These are phyloP conservation scores for Prunella fulvescens DNA, from an alignment of 2,113 vertebrate species.

Conservation along the genomic window DNA sequence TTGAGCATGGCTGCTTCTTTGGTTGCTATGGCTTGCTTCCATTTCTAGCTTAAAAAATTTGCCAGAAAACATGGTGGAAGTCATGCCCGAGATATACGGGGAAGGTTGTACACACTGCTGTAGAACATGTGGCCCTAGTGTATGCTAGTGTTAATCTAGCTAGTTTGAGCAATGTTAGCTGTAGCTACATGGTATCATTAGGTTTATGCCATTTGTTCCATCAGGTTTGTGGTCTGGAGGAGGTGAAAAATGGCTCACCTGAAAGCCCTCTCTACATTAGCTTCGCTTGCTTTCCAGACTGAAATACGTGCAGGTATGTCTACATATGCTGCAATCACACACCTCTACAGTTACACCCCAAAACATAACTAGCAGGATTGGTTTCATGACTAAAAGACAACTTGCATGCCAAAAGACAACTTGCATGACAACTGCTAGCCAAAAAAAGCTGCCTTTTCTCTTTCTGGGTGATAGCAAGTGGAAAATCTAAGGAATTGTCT, in stretches of 20 bases:
- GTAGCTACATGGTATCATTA: neutral
- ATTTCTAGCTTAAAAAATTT: neutral
- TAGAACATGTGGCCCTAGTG: neutral
- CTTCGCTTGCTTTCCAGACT: neutral
- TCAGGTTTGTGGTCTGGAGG: neutral
- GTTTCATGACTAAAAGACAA: neutral
- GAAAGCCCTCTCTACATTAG: neutral
- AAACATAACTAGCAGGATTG: neutral
- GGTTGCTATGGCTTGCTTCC: neutral
- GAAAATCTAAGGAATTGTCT: neutral
- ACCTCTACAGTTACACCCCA: neutral
- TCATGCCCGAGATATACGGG: neutral
- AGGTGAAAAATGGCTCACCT: neutral
- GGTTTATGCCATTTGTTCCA: neutral
- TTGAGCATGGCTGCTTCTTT: neutral
- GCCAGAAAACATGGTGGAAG: neutral
- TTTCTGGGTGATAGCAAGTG: neutral
- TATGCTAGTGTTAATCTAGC: neutral
- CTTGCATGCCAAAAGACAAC: neutral
- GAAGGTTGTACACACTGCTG: neutral
- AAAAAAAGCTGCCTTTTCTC: neutral
- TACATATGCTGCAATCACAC: neutral
- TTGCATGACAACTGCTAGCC: neutral
- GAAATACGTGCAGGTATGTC: neutral
- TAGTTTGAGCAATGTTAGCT: neutral